phyloP scores from a whole-genome alignment of 2,888 invertebrate species.

The Diogma glabrata region DNA sequence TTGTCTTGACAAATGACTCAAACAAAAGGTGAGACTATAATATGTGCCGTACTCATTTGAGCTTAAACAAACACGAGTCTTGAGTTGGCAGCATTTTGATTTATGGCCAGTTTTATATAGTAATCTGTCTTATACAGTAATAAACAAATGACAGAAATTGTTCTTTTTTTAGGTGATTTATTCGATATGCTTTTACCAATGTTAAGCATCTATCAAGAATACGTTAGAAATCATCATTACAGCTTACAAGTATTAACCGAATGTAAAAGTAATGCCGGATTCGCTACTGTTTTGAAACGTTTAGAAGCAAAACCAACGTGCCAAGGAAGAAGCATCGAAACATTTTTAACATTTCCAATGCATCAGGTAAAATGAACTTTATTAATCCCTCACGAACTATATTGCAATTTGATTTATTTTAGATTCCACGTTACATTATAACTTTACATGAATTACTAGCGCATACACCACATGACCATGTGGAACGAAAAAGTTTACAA shows the following conservation, averaged over 20 bases:
- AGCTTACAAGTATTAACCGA: slow-evolving; percentile 84
- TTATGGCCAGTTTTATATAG: too few relatives aligned
- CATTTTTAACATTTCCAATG: slow-evolving; percentile 87
- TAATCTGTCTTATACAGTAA: too few relatives aligned
- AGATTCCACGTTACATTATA: slow-evolving; percentile 87
- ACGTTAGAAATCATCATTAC: slow-evolving; percentile 88
- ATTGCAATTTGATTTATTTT: slow-evolving; percentile 14
- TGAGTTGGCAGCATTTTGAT: too few relatives aligned
- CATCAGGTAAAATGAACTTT: slow-evolving; percentile 56
- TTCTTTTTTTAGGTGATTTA: slow-evolving; percentile 57
- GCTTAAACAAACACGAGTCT: too few relatives aligned
- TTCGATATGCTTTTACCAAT: slow-evolving; percentile 92
- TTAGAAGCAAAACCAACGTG: slow-evolving; percentile 78
- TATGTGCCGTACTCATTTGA: too few relatives aligned
- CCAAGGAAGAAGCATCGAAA: slow-evolving; percentile 74
- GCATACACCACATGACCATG: slow-evolving; percentile 89
- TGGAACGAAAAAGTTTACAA: slow-evolving; percentile 78
- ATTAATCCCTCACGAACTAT: not conserved
- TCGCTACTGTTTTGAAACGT: slow-evolving; percentile 64
- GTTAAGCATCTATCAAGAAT: slow-evolving; percentile 91
- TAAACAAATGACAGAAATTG: too few relatives aligned
- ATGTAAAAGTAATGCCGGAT: slow-evolving; percentile 75
- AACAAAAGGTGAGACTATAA: too few relatives aligned
- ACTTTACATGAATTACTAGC: slow-evolving; percentile 81
- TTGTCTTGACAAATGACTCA: too few relatives aligned